phyloP scores from a whole-genome alignment of 2,888 invertebrate genomes.

The Caenorhabditis sp. region DNA sequence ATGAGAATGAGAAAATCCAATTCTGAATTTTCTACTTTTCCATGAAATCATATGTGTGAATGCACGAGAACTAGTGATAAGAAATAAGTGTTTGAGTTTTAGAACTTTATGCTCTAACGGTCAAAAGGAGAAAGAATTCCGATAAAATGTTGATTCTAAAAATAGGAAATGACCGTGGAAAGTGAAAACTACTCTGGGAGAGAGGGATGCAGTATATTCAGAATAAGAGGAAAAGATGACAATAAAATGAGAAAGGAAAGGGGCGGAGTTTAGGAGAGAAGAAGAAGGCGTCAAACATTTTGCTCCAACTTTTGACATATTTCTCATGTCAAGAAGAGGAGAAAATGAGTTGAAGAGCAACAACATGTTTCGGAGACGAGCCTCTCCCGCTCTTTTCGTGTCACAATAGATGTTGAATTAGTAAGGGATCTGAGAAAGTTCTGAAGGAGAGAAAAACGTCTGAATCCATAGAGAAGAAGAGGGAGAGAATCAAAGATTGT shows the following conservation, averaged over 20 bases:
- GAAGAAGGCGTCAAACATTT: constrained; percentile 52
- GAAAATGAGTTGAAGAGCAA: constrained; percentile 55
- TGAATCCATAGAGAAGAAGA: constrained; percentile 8
- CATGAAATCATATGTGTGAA: constrained; percentile 26
- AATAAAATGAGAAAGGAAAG: constrained; percentile 25
- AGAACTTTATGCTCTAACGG: constrained; percentile 39
- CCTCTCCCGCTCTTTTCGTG: neutral
- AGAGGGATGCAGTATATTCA: neutral
- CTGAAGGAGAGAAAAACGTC: constrained; percentile 4
- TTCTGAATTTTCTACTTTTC: neutral
- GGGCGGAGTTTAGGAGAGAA: constrained; percentile 21
- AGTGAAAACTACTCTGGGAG: neutral
- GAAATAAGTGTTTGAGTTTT: constrained; percentile 32
- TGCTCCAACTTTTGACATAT: constrained; percentile 51
- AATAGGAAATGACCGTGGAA: constrained; percentile 29
- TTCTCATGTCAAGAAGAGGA: constrained; percentile 50
- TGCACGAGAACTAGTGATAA: constrained; percentile 23
- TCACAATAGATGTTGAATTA: constrained; percentile 55
- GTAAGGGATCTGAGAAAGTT: constrained; percentile 28
- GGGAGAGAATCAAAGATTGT: constrained; percentile 18
- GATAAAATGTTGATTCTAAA: constrained; percentile 24
- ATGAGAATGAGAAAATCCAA: constrained; percentile 22
- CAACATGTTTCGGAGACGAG: constrained; percentile 42
- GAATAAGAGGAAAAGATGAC: constrained; percentile 21
- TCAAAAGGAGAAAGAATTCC: constrained; percentile 20